Percentiles rank a stretch among this genome's conserved stretches.
Evolutionary conservation across 2,797 vertebrate species (phyloP).

Genomic region (Poeciliopsis presidionis): DNA sequence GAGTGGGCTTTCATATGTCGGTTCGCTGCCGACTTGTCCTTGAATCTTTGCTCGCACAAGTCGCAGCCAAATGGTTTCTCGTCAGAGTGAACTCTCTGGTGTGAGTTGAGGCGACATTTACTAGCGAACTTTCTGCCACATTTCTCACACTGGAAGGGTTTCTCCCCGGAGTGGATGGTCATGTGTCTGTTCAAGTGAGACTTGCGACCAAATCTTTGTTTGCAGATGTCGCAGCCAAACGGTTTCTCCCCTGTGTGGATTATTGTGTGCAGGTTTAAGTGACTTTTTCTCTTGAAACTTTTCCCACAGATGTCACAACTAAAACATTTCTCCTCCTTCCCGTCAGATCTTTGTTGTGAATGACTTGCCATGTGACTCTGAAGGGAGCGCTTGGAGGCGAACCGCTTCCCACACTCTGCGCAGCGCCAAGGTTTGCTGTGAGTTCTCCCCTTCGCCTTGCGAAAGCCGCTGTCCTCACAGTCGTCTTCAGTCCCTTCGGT

Average conservation of each 20-base stretch:
- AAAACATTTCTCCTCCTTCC: background rate
- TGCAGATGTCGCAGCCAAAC: background rate
- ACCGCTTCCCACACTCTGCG: background rate
- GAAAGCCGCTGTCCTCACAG: background rate
- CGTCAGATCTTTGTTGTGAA: background rate
- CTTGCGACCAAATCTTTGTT: background rate
- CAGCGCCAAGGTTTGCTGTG: background rate
- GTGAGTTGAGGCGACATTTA: slow-evolving; percentile 1
- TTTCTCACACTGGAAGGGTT: background rate
- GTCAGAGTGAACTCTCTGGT: background rate
- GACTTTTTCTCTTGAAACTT: slow-evolving; percentile 1
- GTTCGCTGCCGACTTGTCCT: background rate
- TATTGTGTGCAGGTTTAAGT: background rate
- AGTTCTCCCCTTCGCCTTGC: background rate
- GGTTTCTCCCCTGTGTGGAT: slow-evolving; percentile 5
- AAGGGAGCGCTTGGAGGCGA: background rate
- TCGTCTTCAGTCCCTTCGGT: background rate
- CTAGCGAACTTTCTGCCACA: background rate
- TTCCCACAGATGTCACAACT: background rate
- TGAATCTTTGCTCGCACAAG: background rate
- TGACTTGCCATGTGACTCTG: slow-evolving; percentile 5
- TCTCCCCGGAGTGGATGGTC: slow-evolving; percentile 4
- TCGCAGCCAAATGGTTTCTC: background rate
- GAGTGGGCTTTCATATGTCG: background rate
- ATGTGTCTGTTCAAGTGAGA: slow-evolving; percentile 3